A percentile compares a stretch with the other conserved stretches of the same genome.
Conservation (phyloP, 1,140 invertebrate species). For the Drosophila saltans region DNA sequence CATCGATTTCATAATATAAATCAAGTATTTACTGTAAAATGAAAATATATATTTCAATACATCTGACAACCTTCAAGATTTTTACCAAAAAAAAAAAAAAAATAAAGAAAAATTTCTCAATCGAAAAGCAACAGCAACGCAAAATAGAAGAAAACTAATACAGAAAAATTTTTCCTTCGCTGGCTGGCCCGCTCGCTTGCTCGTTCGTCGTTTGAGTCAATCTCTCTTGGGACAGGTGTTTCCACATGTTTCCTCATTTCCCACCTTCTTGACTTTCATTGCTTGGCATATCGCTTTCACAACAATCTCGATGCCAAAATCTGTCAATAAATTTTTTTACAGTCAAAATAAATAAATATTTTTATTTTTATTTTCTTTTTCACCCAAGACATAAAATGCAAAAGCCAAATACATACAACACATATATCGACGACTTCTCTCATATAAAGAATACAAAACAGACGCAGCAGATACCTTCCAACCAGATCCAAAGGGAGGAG, state of each 20-base stretch:
- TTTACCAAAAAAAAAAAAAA: too few species aligned
- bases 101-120: not conserved
- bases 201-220: not conserved
- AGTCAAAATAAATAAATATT: conserved; percentile 26
- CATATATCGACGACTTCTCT: not conserved
- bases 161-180: not conserved
- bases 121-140: not conserved
- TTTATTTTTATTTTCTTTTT: conserved; percentile 18
- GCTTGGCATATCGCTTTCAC: conserved; percentile 11
- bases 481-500: not conserved
- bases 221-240: conserved; percentile 17
- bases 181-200: not conserved
- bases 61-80: not conserved
- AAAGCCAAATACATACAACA: conserved; percentile 9
- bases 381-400: conserved; percentile 17
- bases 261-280: not conserved
- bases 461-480: not conserved
- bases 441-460: conserved; percentile 7
- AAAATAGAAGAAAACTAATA: conserved; percentile 8
- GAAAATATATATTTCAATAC: not conserved
- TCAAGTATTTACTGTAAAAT: too few species aligned
- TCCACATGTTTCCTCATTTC: not conserved
- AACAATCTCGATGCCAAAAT: conserved; percentile 11
- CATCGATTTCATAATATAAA: too few species aligned
- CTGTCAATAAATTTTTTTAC: conserved; percentile 22